Evolutionary conservation across 1,140 invertebrate genomes (phyloP), one percentile per base, ranked within the genome.

Genomic region (Trypoxylus dichotomus): DNA sequence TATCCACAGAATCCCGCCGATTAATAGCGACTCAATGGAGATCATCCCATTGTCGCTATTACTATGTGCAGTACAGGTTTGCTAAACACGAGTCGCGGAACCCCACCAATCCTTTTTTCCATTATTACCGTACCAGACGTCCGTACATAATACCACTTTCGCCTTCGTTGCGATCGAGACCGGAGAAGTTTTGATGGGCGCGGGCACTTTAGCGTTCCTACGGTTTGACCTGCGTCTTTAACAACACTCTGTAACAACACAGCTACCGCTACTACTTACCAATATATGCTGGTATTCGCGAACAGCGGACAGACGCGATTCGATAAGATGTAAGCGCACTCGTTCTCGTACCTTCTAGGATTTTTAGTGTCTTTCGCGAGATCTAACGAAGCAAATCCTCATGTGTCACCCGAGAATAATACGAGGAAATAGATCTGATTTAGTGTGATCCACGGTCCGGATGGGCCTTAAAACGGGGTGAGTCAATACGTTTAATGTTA

Each of bases 61-160:
- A 54, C n/a, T n/a, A n/a, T n/a, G n/a, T n/a, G n/a, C n/a, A n/a
- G n/a, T n/a, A n/a, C n/a, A n/a, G n/a, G n/a, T 54, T 54, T 19
- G 19, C 15, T n/a, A 54, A 54, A 19, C 32, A 8, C 5, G 32
- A 37, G 32, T 37, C 10, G 32, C 10, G 32, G 10, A 37, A 37
- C 32, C 32, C 32, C 32, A 37, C 32, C 32, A 37, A 8, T 5
- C 5, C 5, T 5, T 8, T 37, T 37, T 37, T 37, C 10, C 32
- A 37, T 37, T 37, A 37, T 37, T 37, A 37, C 5, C 32, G 5
- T 8, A 37, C n/a, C 10, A 37, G 32, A 37, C 32, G 32, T 37
- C 47, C 47, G 47, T n/a, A 54, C 47, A n/a, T 54, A 19, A 54
- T 54, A n/a, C 47, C n/a, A 54, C 47, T 54, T 54, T 54, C 47